phyloP scores from a whole-genome alignment of 2,888 invertebrate genomes.

The Nemurella pictetii region DNA sequence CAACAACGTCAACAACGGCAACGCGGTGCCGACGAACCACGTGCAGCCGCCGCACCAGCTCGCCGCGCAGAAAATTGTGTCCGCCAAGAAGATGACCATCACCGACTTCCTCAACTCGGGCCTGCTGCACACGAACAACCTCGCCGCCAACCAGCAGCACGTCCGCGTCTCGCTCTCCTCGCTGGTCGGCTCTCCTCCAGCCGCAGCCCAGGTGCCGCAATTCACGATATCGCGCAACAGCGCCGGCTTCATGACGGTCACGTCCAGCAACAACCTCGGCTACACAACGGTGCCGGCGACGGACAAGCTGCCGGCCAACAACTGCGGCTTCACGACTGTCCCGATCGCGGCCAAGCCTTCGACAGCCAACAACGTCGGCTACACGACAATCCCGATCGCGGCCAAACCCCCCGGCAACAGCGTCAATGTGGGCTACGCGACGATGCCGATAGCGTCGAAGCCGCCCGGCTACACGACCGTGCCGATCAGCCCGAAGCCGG shows the following conservation, averaged over 20 bases:
- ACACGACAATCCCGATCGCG: background rate
- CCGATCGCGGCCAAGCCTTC: background rate
- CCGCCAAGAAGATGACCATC: conserved; percentile 61
- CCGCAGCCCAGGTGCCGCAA: conserved; percentile 40
- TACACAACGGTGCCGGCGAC: conserved; percentile 17
- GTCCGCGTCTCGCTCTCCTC: conserved; percentile 56
- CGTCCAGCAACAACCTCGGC: background rate
- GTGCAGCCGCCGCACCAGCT: background rate
- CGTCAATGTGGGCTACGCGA: conserved; percentile 7
- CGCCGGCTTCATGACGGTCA: conserved; percentile 29
- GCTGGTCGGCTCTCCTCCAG: conserved; percentile 53
- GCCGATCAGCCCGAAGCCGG: background rate
- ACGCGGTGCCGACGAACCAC: background rate
- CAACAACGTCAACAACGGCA: conserved; percentile 9
- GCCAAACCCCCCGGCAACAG: conserved; percentile 1
- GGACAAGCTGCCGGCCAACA: background rate
- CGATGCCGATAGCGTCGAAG: background rate
- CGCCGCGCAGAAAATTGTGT: conserved; percentile 49
- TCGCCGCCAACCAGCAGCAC: conserved; percentile 49
- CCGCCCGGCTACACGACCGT: background rate
- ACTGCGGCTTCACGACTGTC: background rate
- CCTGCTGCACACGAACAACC: conserved; percentile 52
- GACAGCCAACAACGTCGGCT: conserved; percentile 16
- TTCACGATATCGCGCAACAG: conserved; percentile 36
- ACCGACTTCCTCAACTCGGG: conserved; percentile 56